These are phyloP conservation scores for Cephalopachus bancanus DNA, from an alignment of 2,797 vertebrate genomes.

Conservation along the genomic window DNA sequence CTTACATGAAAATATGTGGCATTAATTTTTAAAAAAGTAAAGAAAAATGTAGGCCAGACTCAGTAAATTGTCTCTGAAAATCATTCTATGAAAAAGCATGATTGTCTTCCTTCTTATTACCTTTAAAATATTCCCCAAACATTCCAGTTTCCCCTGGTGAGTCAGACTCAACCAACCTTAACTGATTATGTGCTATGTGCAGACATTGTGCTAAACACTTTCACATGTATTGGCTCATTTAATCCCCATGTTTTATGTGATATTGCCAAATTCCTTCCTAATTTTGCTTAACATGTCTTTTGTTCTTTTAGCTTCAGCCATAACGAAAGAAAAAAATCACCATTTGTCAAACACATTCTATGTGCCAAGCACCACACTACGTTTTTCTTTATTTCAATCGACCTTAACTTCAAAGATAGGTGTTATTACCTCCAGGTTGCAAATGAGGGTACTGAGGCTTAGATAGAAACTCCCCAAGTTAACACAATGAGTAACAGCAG, in stretches of 20 bases:
- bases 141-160: constrained; percentile 43
- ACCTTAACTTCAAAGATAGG: constrained; percentile 17
- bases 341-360: neutral
- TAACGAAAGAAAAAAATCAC: constrained; percentile 38
- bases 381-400: constrained; percentile 24
- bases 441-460: neutral
- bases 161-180: constrained; percentile 65
- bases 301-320: constrained; percentile 46
- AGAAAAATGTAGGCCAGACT: neutral
- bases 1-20: constrained; percentile 5
- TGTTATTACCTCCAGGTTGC: neutral
- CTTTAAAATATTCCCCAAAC: constrained; percentile 67
- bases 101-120: constrained; percentile 43
- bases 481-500: neutral
- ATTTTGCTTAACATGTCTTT: constrained; percentile 55
- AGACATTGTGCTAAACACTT: constrained; percentile 52
- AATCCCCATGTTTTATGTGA: constrained; percentile 61
- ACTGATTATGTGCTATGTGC: constrained; percentile 19
- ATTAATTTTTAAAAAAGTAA: neutral
- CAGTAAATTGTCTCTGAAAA: constrained; percentile 41
- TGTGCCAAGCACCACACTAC: neutral
- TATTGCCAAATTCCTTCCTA: constrained; percentile 60
- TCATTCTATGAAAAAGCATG: constrained; percentile 35
- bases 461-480: constrained; percentile 14
- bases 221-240: constrained; percentile 69